These are phyloP conservation scores for Andrena chrysosceles DNA, from an alignment of 2,888 invertebrate species.

Conservation along the genomic window DNA sequence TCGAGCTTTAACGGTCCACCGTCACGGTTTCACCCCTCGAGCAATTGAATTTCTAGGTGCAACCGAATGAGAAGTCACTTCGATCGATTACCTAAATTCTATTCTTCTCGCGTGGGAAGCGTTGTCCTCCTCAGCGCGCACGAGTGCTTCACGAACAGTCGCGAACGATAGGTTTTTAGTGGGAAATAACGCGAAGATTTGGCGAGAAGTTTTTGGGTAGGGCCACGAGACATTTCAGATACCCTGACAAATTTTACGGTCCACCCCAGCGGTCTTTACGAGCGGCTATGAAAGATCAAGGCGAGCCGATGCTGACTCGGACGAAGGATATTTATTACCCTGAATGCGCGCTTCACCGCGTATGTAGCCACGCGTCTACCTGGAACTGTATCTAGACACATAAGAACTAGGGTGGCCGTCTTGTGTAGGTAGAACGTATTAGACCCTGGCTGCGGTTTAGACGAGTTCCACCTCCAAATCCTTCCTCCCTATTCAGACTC, in stretches of 20 bases:
- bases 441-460: constrained; percentile 68
- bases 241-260: constrained; percentile 77
- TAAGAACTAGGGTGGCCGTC: constrained; percentile 16
- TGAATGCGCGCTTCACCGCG: constrained; percentile 61
- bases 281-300: constrained; percentile 80
- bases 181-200: constrained; percentile 28
- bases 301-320: constrained; percentile 77
- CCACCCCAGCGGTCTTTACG: constrained; percentile 75
- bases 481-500: constrained; percentile 13
- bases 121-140: neutral
- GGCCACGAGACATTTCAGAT: constrained; percentile 65
- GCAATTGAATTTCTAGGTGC: neutral
- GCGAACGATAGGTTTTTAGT: neutral
- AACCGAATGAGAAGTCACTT: neutral
- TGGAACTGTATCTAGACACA: constrained; percentile 22
- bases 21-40: neutral
- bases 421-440: constrained; percentile 58
- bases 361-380: constrained; percentile 40
- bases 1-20: neutral
- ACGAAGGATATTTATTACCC: constrained; percentile 80
- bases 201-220: constrained; percentile 56
- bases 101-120: too few relatives aligned
- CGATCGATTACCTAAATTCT: neutral
- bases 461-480: constrained; percentile 51
- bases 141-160: neutral